Base-by-base conservation (phyloP, 2,113 vertebrate genomes). In the Peromyscus californicus region DNA sequence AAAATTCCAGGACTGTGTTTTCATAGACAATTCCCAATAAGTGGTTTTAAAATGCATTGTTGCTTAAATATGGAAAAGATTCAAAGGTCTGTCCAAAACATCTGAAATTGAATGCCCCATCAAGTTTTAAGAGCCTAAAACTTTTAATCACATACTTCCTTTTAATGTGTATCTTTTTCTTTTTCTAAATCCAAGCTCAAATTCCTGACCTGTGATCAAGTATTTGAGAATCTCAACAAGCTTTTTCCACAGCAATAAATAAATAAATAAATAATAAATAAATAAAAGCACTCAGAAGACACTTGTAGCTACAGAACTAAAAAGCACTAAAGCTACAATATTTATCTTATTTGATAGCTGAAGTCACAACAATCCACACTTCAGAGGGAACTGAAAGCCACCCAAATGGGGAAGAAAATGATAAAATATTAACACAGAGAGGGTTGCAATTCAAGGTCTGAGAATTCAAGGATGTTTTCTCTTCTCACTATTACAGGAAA, bases 261-360 rank as follows among this genome's bases (percentile, higher is more conserved):
- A 93, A 83, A 26, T 19, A 93, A 83, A 26, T 19, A 95, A 83
- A 39, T 17, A n/a, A 89, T 93, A 93, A 82, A 22, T 13, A 70
- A 89, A 24, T 92, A 95, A 94, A 97, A 94, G 51, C 92, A 90
- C 59, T 97, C 76, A 91, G 65, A 94, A 89, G 36, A 80, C 51
- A 92, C 29, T 94, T 91, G 61, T 4, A 94, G 45, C 76, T 61
- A 61, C 26, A 36, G 59, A 95, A 93, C 65, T 72, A 85, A 96
- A 96, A 97, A 86, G 91, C 91, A 82, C 48, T 82, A 72, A 97
- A 90, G 69, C 61, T 26, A 84, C 33, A 97, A 51, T 75, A 82
- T 85, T 97, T 89, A 95, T 29, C 95, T 31, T 89, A 94, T 85
- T 95, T 95, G 51, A 57, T 48, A 92, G 51, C 45, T 61, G 21